Conservation (phyloP, 1,140 invertebrate species). For the Phymastichus coffea region DNA sequence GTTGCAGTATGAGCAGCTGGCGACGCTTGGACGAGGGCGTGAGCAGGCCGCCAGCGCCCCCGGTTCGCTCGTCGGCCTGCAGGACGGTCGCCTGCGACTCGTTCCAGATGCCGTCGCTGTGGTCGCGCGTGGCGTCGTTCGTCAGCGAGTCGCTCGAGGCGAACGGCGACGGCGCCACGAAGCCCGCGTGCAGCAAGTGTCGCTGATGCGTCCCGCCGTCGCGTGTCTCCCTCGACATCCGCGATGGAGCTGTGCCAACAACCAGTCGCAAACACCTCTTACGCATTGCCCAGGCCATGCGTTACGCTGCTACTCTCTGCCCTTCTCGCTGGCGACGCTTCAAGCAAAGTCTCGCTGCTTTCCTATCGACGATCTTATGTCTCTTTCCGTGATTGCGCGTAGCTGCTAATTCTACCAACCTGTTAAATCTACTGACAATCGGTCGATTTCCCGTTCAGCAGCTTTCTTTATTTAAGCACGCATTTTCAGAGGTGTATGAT, state of each 20-base stretch:
- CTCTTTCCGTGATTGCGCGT: too few relatives aligned
- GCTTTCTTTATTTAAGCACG: too few relatives aligned
- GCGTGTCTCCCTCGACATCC: slow-evolving; percentile 12
- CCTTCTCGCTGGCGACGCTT: too few relatives aligned
- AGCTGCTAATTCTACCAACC: too few relatives aligned
- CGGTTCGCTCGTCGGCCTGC: slow-evolving; percentile 73
- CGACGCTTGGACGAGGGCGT: slow-evolving; percentile 76
- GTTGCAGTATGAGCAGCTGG: slow-evolving; percentile 73
- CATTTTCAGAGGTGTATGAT: too few relatives aligned
- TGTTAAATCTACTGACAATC: too few relatives aligned
- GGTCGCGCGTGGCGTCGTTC: slow-evolving; percentile 74
- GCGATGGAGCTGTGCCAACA: slow-evolving; percentile 32
- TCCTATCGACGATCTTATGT: too few relatives aligned
- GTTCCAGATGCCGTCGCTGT: slow-evolving; percentile 84
- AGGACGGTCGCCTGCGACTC: slow-evolving; percentile 82
- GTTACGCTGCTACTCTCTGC: too few relatives aligned
- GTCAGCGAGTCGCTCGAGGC: slow-evolving; percentile 78
- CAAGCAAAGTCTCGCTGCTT: too few relatives aligned
- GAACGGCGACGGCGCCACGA: slow-evolving; percentile 63
- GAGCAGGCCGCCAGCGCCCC: slow-evolving; percentile 64
- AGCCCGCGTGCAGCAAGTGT: slow-evolving; percentile 37
- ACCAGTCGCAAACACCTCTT: too few relatives aligned
- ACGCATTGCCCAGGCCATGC: too few relatives aligned
- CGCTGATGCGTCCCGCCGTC: slow-evolving; percentile 18
- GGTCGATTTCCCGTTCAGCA: too few relatives aligned